phyloP scores from a whole-genome alignment of 1,140 invertebrate species.

The Tetragnatha versicolor region DNA sequence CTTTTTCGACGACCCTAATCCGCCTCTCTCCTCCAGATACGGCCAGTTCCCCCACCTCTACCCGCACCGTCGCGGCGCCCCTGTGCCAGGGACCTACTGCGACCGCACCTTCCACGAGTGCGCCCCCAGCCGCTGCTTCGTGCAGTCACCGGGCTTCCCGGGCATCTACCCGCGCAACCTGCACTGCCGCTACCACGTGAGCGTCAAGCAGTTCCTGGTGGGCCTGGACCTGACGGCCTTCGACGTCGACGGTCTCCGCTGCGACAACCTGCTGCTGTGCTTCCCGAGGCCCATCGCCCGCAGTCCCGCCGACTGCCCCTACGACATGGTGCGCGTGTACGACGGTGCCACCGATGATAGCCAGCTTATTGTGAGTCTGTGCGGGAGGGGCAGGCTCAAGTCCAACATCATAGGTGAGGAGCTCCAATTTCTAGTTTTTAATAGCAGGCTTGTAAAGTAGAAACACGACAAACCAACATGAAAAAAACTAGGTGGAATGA shows the following conservation, averaged over 20 bases:
- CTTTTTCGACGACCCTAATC: too few relatives aligned
- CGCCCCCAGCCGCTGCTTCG: conserved; percentile 86
- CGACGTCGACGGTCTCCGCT: conserved; percentile 90
- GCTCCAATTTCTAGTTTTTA: too few relatives aligned
- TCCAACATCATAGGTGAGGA: conserved; percentile 81
- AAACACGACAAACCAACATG: too few relatives aligned
- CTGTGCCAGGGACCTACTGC: conserved; percentile 81
- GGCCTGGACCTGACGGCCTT: conserved; percentile 66
- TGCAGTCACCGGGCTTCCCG: conserved; percentile 89
- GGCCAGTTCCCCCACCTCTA: conserved; percentile 91
- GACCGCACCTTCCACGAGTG: conserved; percentile 78
- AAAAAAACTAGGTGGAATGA: too few relatives aligned
- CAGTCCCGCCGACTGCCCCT: conserved; percentile 78
- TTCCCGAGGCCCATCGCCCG: conserved; percentile 81
- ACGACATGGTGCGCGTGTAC: conserved; percentile 87
- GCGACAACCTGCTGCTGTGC: conserved; percentile 93
- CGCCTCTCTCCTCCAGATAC: conserved; percentile 65
- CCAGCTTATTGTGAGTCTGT: conserved; percentile 88
- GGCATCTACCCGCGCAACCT: conserved; percentile 88
- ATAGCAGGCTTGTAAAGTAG: too few relatives aligned
- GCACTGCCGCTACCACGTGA: conserved; percentile 72
- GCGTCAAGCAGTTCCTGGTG: conserved; percentile 55
- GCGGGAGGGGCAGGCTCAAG: conserved; percentile 91
- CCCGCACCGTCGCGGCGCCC: conserved; percentile 84
- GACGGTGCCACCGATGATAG: conserved; percentile 87